These are phyloP conservation scores for Phainopepla nitens DNA, from an alignment of 2,113 vertebrate genomes.

Conservation along the genomic window DNA sequence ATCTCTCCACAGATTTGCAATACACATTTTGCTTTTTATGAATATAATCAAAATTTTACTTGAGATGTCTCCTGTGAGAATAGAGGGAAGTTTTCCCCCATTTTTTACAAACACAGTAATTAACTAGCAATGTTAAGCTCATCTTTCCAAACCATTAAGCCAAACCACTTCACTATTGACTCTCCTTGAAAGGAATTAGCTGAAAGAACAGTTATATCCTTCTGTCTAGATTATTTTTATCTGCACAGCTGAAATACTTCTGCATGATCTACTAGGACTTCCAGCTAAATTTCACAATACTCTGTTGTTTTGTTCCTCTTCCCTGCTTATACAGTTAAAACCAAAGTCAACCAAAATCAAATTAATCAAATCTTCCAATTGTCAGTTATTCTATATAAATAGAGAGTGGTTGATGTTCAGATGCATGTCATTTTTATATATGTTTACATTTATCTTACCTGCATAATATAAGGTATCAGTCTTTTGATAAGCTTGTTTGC, in stretches of 20 bases:
- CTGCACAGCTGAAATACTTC: neutral
- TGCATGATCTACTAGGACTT: neutral
- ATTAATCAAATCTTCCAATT: neutral
- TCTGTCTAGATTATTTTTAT: neutral
- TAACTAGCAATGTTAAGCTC: neutral
- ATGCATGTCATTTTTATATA: neutral
- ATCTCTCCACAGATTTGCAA: neutral
- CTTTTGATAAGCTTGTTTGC: neutral
- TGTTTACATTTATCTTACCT: neutral
- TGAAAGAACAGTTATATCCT: neutral
- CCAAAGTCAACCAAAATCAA: neutral
- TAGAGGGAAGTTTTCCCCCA: neutral
- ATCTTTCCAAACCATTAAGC: neutral
- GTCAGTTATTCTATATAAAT: neutral
- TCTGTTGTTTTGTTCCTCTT: neutral
- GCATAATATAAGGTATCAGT: neutral
- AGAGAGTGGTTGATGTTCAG: neutral
- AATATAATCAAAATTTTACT: neutral
- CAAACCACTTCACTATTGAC: neutral
- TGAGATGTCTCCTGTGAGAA: neutral
- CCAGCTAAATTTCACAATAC: neutral
- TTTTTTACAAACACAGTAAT: neutral
- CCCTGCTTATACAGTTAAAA: neutral
- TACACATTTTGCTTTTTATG: neutral
- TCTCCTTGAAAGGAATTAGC: neutral